These are phyloP conservation scores for Labeo calbasu DNA, from an alignment of 2,797 vertebrate genomes.

Conservation along the genomic window DNA sequence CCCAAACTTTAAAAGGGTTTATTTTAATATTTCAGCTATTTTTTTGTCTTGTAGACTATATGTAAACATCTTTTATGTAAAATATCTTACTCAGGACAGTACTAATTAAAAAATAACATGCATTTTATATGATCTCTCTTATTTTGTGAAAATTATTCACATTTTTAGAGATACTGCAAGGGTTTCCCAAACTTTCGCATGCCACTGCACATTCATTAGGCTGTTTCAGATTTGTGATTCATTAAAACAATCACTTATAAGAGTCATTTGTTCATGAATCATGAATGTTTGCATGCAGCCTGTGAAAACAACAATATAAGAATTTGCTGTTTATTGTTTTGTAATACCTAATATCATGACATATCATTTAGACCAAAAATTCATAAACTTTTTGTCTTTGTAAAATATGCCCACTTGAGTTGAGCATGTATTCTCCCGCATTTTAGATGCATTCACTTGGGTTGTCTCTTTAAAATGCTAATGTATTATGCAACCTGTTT, in stretches of 20 bases:
- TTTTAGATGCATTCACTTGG: neutral
- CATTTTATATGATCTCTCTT: too few relatives aligned
- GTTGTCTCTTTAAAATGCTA: constrained; percentile 28
- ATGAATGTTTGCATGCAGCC: neutral
- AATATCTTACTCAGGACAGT: too few relatives aligned
- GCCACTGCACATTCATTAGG: neutral
- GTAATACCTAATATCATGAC: neutral
- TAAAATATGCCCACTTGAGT: neutral
- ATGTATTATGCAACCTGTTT: constrained; percentile 66
- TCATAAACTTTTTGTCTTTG: neutral
- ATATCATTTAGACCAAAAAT: neutral
- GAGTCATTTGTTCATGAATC: neutral
- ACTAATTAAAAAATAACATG: too few relatives aligned
- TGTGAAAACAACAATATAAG: neutral
- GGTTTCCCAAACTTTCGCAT: too few relatives aligned
- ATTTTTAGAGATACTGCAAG: too few relatives aligned
- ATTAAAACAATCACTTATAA: neutral
- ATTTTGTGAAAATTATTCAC: too few relatives aligned
- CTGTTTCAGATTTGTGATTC: neutral
- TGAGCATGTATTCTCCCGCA: neutral
- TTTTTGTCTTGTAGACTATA: too few relatives aligned
- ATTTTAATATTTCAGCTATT: too few relatives aligned
- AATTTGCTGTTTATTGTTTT: neutral
- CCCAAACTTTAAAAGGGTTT: too few relatives aligned
- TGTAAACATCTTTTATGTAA: too few relatives aligned